Percentiles rank a stretch among this genome's conserved stretches.
These are phyloP conservation scores for Parapsyche elsis DNA, from an alignment of 1,140 invertebrate genomes.

Conservation along the genomic window DNA sequence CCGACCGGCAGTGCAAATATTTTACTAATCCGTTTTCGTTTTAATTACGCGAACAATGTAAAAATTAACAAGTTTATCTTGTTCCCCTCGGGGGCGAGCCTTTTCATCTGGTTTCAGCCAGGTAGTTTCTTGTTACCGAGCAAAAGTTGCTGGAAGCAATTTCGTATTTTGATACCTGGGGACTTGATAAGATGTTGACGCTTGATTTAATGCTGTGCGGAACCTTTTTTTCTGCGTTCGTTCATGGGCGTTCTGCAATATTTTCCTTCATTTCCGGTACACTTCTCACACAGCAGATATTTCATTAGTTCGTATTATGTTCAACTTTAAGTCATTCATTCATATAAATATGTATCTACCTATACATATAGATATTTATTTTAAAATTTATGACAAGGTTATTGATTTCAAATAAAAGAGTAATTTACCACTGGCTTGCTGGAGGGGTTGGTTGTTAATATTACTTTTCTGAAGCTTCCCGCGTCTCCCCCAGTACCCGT, in stretches of 20 bases:
- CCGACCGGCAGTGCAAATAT: background rate
- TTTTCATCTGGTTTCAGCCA: slow-evolving; percentile 16
- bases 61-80: slow-evolving; percentile 22
- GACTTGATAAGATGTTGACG: slow-evolving; percentile 25
- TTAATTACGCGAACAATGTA: slow-evolving; percentile 8
- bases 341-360: background rate
- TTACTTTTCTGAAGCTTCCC: background rate
- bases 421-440: background rate
- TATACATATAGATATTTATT: background rate
- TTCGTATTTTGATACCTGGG: slow-evolving; percentile 22
- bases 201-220: slow-evolving; percentile 18
- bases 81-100: background rate
- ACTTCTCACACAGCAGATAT: background rate
- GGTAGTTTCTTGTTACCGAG: slow-evolving; percentile 16
- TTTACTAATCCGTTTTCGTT: slow-evolving; percentile 15
- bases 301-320: too few species aligned
- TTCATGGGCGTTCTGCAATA: background rate
- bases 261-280: background rate
- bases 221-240: background rate
- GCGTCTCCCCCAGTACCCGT: background rate
- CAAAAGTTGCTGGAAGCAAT: slow-evolving; percentile 14
- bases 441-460: slow-evolving; percentile 8
- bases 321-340: too few species aligned
- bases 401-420: background rate
- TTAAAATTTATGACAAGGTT: background rate